Conservation (phyloP, 2,113 vertebrate species). For the Macaca fascicularis region DNA sequence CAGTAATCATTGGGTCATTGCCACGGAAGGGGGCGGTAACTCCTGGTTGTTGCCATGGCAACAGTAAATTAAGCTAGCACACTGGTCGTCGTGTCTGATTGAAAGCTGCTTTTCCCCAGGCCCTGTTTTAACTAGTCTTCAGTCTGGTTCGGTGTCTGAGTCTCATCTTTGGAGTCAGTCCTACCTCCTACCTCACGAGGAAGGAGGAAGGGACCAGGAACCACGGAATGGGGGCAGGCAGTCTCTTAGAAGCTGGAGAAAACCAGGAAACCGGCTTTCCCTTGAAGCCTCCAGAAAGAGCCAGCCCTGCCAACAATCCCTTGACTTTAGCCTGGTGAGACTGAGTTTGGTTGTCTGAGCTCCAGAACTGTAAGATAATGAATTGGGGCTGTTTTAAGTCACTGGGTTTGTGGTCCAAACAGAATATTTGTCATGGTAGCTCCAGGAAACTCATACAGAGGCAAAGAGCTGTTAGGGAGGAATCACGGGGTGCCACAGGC, state of each 20-base stretch:
- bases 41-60: too few species aligned
- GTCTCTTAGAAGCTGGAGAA: neutral
- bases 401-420: neutral
- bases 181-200: too few species aligned
- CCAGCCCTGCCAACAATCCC: neutral
- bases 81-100: too few species aligned
- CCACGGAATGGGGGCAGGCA: accelerated
- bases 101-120: too few species aligned
- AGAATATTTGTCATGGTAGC: neutral
- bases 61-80: too few species aligned
- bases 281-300: neutral
- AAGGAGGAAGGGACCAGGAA: neutral
- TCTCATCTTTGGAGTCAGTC: too few species aligned
- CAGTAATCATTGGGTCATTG: too few species aligned
- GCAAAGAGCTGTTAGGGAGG: neutral
- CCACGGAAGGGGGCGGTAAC: too few species aligned
- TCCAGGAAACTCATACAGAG: neutral
- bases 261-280: neutral
- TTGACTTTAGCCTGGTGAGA: neutral
- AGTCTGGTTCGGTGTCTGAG: too few species aligned
- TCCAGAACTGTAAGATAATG: neutral
- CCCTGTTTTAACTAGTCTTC: too few species aligned
- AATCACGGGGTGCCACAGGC: neutral
- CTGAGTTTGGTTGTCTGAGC: neutral
- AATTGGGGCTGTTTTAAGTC: neutral